These are phyloP conservation scores for Perodicticus potto DNA, from an alignment of 2,797 vertebrate species.

Conservation along the genomic window DNA sequence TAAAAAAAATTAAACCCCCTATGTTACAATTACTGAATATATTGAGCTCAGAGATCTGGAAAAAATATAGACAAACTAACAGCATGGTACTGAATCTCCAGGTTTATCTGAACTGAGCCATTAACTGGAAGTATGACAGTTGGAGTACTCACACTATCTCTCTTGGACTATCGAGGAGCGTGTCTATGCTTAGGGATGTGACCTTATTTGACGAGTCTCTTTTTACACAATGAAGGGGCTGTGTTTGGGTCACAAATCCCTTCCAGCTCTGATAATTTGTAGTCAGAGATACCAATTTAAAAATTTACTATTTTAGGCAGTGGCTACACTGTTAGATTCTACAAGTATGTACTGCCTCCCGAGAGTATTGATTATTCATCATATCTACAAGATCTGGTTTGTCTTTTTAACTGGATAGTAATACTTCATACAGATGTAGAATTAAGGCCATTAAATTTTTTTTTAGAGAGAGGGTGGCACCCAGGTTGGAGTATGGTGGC, in stretches of 20 bases:
- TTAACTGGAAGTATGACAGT: background rate
- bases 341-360: background rate
- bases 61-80: background rate
- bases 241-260: background rate
- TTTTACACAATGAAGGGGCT: background rate
- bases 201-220: background rate
- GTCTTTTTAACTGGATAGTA: background rate
- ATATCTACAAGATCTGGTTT: constrained; percentile 9
- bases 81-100: background rate
- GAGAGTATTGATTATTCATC: background rate
- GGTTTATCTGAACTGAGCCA: background rate
- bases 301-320: constrained; percentile 23
- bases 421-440: background rate
- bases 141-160: background rate
- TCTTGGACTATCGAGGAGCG: background rate
- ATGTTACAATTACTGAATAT: background rate
- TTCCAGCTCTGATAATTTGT: background rate
- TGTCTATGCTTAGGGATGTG: background rate
- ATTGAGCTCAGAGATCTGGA: background rate
- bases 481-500: background rate
- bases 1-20: background rate
- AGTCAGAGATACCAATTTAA: constrained; percentile 41
- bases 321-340: constrained; percentile 3
- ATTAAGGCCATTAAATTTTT: background rate
- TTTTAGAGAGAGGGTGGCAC: background rate